Conservation (phyloP, 2,797 vertebrate species). For the Sebastes steindachneri region DNA sequence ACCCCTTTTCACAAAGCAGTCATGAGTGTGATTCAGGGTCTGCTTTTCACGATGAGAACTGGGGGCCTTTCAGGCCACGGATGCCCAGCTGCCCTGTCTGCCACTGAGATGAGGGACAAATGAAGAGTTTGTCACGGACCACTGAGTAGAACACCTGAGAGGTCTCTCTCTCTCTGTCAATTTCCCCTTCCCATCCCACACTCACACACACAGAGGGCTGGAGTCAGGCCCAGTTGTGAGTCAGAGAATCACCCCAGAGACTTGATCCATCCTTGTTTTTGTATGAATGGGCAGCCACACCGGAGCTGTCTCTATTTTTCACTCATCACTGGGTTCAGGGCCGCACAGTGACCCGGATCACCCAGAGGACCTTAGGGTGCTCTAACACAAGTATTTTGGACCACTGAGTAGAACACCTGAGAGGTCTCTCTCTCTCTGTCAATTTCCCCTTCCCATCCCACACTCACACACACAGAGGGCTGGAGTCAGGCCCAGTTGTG, state of each 20-base stretch:
- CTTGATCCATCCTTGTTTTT: no score
- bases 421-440: conserved; percentile 6
- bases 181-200: not conserved
- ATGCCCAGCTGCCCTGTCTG: not conserved
- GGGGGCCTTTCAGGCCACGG: not conserved
- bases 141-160: conserved; percentile 52
- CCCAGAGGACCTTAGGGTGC: no score
- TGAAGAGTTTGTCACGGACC: conserved; percentile 56
- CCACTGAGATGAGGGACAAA: conserved; percentile 49
- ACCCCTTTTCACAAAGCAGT: not conserved
- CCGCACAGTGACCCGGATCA: no score
- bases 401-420: conserved; percentile 52
- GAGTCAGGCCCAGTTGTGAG: no score
- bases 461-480: conserved; percentile 1
- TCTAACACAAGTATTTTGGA: no score
- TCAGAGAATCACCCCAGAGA: no score
- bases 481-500: conserved; percentile 27
- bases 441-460: not conserved
- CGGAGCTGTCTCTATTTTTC: no score
- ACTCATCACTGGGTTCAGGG: no score
- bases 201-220: conserved; percentile 3
- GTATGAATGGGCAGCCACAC: no score
- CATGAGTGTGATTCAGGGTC: not conserved
- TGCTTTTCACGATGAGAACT: not conserved
- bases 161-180: not conserved